Base-by-base conservation (phyloP, 2,888 invertebrate species). In the Peribatodes rhomboidaria region DNA sequence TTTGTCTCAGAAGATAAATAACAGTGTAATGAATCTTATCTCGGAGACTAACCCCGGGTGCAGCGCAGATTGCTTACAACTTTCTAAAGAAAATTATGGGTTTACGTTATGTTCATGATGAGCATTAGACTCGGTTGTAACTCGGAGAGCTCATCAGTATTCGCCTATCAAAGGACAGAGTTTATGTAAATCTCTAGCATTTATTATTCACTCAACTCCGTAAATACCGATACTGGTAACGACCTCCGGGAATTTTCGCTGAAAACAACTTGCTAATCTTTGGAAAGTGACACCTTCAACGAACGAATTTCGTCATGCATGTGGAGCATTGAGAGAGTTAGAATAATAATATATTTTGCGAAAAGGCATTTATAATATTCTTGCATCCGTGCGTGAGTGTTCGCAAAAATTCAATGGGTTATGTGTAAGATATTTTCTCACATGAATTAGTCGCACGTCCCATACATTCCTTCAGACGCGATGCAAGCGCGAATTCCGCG, bases 371-470 rank as follows among this genome's bases (percentile, higher is more conserved):
- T 75, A 68, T 68, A 77, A 83, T 79, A 75, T 69, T 70, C 69
- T 65, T 64, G 70, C 65, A 67, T 70, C 67, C 67, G 67, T 71
- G 60, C 57, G 66, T 59, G 37, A 37, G 35, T 57, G 75, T 77
- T 76, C 69, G 67, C 81, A 82, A 85, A 86, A 84, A 86, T 86
- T 77, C 81, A 77, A 77, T 74, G 60, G 77, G 78, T 82, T 78
- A 75, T 69, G 72, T 69, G 60, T 70, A 73, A 80, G 74, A 85
- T 86, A 88, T 89, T 89, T 86, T 83, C 83, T 82, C 87, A 89
- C 88, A 82, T 88, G 87, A 88, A 89, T 90, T 88, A 86, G 77
- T 80, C 74, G 78, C 83, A 75, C 83, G 82, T 85, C 82, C 78
- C 78, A 65, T 74, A 81, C 78, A 91, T 92, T 88, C 87, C 86